Conservation (phyloP, 2,888 invertebrate species). For the Andrena bucephala region DNA sequence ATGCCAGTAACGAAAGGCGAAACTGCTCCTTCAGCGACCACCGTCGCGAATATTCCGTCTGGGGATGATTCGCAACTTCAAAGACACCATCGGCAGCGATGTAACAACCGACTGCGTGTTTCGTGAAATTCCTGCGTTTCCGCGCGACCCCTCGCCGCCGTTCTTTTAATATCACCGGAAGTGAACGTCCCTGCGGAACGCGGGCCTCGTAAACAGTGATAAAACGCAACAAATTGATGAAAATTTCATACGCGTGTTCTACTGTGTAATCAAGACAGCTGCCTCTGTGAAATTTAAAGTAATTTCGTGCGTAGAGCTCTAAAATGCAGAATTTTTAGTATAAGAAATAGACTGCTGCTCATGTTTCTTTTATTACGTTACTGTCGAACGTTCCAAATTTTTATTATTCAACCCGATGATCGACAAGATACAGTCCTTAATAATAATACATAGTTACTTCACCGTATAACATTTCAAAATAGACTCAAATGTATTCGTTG, state of each 20-base stretch:
- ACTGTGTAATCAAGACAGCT: background rate
- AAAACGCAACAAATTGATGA: constrained; percentile 44
- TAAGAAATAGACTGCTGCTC: too few relatives aligned
- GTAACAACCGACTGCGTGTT: constrained; percentile 51
- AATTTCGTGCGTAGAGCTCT: background rate
- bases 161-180: constrained; percentile 60
- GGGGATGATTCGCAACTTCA: constrained; percentile 52
- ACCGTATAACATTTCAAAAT: too few relatives aligned
- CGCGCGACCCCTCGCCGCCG: constrained; percentile 29
- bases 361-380: too few relatives aligned
- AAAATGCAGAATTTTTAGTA: too few relatives aligned
- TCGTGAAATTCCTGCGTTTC: constrained; percentile 55
- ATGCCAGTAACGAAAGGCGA: constrained; percentile 20
- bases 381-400: too few relatives aligned
- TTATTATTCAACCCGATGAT: too few relatives aligned
- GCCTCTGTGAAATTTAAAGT: background rate
- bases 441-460: too few relatives aligned
- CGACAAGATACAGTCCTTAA: too few relatives aligned
- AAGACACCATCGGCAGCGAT: constrained; percentile 46
- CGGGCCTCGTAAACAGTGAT: constrained; percentile 32
- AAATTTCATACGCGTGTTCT: constrained; percentile 15
- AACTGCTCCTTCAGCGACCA: constrained; percentile 33
- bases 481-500: too few relatives aligned
- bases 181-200: constrained; percentile 46
- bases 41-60: constrained; percentile 25